Evolutionary conservation across 92 coral and sea anemone genomes (phyloP).

Genomic region (Anthopleura xanthogrammica): DNA sequence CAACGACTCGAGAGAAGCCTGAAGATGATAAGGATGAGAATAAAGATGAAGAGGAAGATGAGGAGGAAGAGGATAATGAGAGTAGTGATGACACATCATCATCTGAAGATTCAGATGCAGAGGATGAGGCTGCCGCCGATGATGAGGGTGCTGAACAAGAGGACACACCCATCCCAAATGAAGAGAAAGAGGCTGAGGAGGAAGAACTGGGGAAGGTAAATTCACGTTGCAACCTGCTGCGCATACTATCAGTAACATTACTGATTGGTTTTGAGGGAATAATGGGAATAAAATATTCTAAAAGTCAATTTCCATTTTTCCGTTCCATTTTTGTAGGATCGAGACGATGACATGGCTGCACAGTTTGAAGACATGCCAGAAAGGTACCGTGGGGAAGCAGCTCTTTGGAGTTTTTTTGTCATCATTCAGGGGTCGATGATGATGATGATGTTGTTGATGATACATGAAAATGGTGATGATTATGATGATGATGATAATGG

Average conservation of each 20-base stretch:
- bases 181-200: slow-evolving; percentile 91
- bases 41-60: slow-evolving; percentile 52
- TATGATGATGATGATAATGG: no score
- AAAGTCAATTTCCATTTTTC: no score
- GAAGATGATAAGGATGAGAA: slow-evolving; percentile 66
- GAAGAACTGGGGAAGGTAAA: slow-evolving; percentile 91
- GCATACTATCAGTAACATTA: background rate
- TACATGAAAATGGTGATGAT: no score
- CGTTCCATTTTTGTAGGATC: slow-evolving; percentile 41
- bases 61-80: slow-evolving; percentile 49
- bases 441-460: background rate
- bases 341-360: slow-evolving; percentile 98
- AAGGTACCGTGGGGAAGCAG: slow-evolving; percentile 34
- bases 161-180: slow-evolving; percentile 69
- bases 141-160: slow-evolving; percentile 63
- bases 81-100: slow-evolving; percentile 70
- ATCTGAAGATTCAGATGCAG: slow-evolving; percentile 87
- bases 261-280: background rate
- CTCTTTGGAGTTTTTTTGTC: background rate
- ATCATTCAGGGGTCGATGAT: background rate
- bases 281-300: no score
- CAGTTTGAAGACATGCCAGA: slow-evolving; percentile 80
- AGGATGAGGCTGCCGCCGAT: slow-evolving; percentile 88
- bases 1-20: slow-evolving; percentile 47
- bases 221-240: background rate